Percentiles rank a stretch among this genome's conserved stretches.
These are phyloP conservation scores for Castor canadensis DNA, from an alignment of 2,113 vertebrate genomes.

Conservation along the genomic window DNA sequence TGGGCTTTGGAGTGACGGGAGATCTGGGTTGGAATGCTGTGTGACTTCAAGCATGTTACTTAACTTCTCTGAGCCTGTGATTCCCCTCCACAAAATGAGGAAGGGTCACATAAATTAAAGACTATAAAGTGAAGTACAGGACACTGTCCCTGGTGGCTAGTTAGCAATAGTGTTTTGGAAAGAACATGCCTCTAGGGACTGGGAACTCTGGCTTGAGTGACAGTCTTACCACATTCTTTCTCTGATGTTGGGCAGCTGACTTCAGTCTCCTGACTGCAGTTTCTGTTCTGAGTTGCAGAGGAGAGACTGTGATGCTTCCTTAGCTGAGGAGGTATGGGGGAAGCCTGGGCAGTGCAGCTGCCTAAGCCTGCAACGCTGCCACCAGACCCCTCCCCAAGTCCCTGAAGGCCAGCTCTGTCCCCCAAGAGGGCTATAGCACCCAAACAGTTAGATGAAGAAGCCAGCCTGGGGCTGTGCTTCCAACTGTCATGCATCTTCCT, in stretches of 20 bases:
- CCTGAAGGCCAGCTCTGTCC: fast-evolving
- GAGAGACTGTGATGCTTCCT: neutral
- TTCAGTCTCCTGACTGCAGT: neutral
- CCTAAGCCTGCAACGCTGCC: neutral
- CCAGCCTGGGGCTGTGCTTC: no score
- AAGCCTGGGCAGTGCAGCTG: no score
- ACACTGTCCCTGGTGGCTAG: neutral
- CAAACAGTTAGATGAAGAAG: no score
- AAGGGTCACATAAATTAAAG: neutral
- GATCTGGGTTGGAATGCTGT: neutral
- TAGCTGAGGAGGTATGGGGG: neutral
- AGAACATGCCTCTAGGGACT: neutral
- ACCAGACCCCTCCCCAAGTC: neutral
- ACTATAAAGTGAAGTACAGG: neutral
- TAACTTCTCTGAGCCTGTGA: no score
- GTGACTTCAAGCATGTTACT: no score
- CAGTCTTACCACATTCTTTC: neutral
- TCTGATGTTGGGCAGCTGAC: neutral
- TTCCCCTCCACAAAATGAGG: neutral
- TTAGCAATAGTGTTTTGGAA: neutral
- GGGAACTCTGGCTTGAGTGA: neutral
- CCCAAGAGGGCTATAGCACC: neutral
- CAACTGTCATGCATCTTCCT: neutral
- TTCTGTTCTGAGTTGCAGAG: neutral
- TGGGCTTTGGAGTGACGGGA: neutral